Conservation (phyloP, 1,140 invertebrate genomes). For the Psix sp. region DNA sequence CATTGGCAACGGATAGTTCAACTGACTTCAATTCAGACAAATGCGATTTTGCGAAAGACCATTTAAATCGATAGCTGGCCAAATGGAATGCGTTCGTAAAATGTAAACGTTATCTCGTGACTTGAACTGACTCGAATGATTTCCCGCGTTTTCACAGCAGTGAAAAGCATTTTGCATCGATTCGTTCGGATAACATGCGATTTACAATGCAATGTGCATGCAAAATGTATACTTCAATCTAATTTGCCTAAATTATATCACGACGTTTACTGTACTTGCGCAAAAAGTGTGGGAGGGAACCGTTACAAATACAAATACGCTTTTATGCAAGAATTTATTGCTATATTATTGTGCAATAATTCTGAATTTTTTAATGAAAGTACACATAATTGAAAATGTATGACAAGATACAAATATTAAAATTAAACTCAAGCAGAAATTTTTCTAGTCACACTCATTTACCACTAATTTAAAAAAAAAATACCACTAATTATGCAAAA, state of each 20-base stretch:
- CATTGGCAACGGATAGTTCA: slow-evolving; percentile 1
- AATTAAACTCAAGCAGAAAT: too few relatives aligned
- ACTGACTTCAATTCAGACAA: slow-evolving; percentile 14
- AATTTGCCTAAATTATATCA: slow-evolving; percentile 54
- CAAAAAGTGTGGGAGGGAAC: slow-evolving; percentile 21
- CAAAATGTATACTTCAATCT: slow-evolving; percentile 54
- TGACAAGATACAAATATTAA: too few relatives aligned
- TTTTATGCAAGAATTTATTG: too few relatives aligned
- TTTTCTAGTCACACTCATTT: too few relatives aligned
- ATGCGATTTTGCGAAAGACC: slow-evolving; percentile 31
- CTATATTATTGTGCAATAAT: too few relatives aligned
- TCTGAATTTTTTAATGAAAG: too few relatives aligned
- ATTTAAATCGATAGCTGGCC: slow-evolving; percentile 40
- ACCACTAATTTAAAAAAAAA: too few relatives aligned
- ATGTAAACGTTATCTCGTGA: slow-evolving; percentile 47
- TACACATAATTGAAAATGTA: too few relatives aligned
- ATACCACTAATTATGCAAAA: too few relatives aligned
- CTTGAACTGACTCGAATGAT: slow-evolving; percentile 37
- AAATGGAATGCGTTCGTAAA: slow-evolving; percentile 35
- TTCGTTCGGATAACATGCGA: slow-evolving; percentile 45
- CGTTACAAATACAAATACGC: too few relatives aligned
- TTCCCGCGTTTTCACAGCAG: slow-evolving; percentile 51
- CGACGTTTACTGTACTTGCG: slow-evolving; percentile 31
- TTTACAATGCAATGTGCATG: slow-evolving; percentile 40
- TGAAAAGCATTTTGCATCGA: slow-evolving; percentile 50